Conservation (phyloP, 2,888 invertebrate genomes). For the Netelia inedita region DNA sequence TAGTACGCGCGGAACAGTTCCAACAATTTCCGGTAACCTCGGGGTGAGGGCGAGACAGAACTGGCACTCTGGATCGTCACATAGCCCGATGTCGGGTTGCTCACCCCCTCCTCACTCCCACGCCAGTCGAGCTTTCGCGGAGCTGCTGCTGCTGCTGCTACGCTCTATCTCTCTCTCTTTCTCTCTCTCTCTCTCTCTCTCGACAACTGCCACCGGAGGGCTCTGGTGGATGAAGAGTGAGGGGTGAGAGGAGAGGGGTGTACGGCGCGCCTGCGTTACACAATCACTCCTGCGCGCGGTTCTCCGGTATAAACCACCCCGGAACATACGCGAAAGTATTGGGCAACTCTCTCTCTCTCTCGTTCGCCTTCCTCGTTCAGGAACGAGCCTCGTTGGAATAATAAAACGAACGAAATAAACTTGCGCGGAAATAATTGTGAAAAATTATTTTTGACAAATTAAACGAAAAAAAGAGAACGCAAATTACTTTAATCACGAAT, state of each 20-base stretch:
- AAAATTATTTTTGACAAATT: no score
- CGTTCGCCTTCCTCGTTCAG: background rate
- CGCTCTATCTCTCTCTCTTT: slow-evolving; percentile 17
- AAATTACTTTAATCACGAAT: no score
- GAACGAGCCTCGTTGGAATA: no score
- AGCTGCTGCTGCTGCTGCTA: slow-evolving; percentile 76
- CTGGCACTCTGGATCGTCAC: slow-evolving; percentile 79
- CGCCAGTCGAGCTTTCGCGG: slow-evolving; percentile 69
- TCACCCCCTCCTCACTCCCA: slow-evolving; percentile 72
- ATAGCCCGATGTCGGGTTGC: slow-evolving; percentile 75
- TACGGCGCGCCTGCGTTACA: slow-evolving; percentile 80
- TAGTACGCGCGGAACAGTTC: slow-evolving; percentile 56
- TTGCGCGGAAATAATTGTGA: no score
- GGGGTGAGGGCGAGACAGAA: slow-evolving; percentile 79
- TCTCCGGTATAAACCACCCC: slow-evolving; percentile 41
- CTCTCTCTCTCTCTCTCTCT: slow-evolving; percentile 22
- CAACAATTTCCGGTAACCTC: slow-evolving; percentile 70
- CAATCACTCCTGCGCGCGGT: slow-evolving; percentile 78
- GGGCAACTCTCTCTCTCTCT: slow-evolving; percentile 5
- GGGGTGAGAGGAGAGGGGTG: slow-evolving; percentile 20
- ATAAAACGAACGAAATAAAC: no score
- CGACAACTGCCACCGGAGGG: slow-evolving; percentile 57
- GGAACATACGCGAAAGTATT: slow-evolving; percentile 47
- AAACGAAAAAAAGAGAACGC: no score
- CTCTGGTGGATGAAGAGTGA: no score